Percentiles rank a stretch among this genome's conserved stretches.
Evolutionary conservation across 2,888 invertebrate genomes (phyloP).

Genomic region (Asteroscopus sphinx): DNA sequence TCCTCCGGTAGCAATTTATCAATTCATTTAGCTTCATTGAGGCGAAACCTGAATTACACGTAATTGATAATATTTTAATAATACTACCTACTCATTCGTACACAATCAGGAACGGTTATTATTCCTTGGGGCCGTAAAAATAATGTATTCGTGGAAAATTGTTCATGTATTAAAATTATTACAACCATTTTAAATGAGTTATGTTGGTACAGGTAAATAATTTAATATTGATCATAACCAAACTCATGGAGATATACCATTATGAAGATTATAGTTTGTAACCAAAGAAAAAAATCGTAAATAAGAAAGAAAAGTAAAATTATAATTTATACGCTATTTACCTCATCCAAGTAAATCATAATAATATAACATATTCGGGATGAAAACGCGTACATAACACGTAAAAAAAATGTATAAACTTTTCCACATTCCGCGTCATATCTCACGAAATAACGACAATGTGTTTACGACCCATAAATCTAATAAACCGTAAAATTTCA

Average conservation of each 20-base stretch:
- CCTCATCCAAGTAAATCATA: conserved; percentile 39
- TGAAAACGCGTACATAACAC: conserved; percentile 41
- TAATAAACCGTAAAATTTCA: conserved; percentile 80
- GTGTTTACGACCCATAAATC: conserved; percentile 80
- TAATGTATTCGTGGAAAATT: neutral
- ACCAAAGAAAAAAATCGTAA: neutral
- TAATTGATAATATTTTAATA: conserved; percentile 54
- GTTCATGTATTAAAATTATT: too few species aligned
- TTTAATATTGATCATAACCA: neutral
- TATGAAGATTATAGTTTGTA: too few species aligned
- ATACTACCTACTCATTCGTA: conserved; percentile 26
- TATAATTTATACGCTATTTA: conserved; percentile 21
- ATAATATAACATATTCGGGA: conserved; percentile 48
- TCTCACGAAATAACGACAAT: conserved; percentile 75
- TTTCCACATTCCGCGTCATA: conserved; percentile 69
- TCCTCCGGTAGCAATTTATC: conserved; percentile 57
- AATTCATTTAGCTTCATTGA: conserved; percentile 61
- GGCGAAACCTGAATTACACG: conserved; percentile 51
- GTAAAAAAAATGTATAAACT: conserved; percentile 48
- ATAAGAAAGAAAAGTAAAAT: conserved; percentile 1
- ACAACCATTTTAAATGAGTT: neutral
- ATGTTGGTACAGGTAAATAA: neutral
- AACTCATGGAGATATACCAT: too few species aligned
- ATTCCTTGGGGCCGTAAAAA: conserved; percentile 4
- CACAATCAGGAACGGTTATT: conserved; percentile 15